Conservation (phyloP, 64 coral and sea anemone species). For the Porites australiensis region DNA sequence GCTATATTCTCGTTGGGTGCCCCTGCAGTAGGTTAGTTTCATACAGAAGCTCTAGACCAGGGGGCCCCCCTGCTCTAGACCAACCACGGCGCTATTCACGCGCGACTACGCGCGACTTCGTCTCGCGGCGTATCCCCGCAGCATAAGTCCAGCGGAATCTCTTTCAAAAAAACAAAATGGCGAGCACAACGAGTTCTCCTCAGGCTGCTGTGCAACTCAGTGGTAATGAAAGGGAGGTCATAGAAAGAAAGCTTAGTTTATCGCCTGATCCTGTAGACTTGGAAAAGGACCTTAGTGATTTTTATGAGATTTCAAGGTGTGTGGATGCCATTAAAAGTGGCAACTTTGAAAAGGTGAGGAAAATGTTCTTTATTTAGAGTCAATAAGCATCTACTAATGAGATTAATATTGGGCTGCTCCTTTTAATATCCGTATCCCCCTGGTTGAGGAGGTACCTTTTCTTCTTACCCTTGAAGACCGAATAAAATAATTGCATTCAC, state of each 20-base stretch:
- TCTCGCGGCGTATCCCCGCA: background rate
- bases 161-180: constrained; percentile 69
- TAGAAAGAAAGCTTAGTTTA: constrained; percentile 66
- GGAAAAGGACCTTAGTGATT: constrained; percentile 33
- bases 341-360: constrained; percentile 77
- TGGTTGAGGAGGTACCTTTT: no score
- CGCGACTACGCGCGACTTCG: no score
- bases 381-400: no score
- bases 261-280: constrained; percentile 3
- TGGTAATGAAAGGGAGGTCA: constrained; percentile 75
- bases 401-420: no score
- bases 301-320: constrained; percentile 82
- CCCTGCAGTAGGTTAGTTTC: no score
- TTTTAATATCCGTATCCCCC: no score
- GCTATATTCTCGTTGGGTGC: no score
- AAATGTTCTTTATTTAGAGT: background rate
- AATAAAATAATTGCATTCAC: no score
- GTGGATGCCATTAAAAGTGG: constrained; percentile 48
- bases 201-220: constrained; percentile 44
- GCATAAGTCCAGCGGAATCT: constrained; percentile 7
- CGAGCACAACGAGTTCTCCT: constrained; percentile 25
- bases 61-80: no score
- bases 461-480: no score
- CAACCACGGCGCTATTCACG: no score
- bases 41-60: no score